These are phyloP conservation scores for Seladonia tumulorum DNA, from an alignment of 2,888 invertebrate species.

Conservation along the genomic window DNA sequence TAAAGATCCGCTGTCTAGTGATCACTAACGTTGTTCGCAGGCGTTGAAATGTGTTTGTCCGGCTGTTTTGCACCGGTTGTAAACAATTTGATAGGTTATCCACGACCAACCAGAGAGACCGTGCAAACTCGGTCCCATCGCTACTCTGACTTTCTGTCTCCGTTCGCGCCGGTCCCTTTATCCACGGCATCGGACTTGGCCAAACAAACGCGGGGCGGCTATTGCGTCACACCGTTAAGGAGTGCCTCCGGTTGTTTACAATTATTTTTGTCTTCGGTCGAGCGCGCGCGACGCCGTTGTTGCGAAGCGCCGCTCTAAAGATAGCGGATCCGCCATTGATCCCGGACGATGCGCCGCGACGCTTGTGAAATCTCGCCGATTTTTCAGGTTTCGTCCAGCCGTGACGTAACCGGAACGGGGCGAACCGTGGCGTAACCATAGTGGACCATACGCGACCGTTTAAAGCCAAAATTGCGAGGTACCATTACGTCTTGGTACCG, in stretches of 20 bases:
- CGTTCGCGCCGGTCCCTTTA: constrained; percentile 16
- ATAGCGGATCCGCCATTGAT: constrained; percentile 35
- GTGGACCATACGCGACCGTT: background rate
- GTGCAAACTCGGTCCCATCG: constrained; percentile 7
- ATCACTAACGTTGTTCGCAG: no score
- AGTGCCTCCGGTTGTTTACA: constrained; percentile 53
- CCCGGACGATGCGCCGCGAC: background rate
- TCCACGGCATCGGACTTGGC: constrained; percentile 32
- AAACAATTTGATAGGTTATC: background rate
- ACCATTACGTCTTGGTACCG: no score
- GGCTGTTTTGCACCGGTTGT: background rate
- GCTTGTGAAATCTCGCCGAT: constrained; percentile 16
- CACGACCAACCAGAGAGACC: background rate
- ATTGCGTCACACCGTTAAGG: constrained; percentile 52
- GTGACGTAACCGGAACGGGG: background rate
- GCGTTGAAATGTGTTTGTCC: background rate
- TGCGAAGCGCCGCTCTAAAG: constrained; percentile 27
- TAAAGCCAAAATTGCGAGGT: no score
- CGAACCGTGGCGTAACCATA: background rate
- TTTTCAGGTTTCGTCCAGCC: background rate
- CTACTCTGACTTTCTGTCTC: background rate
- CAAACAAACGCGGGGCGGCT: constrained; percentile 33
- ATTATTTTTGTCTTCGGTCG: constrained; percentile 44
- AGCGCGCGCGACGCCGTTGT: constrained; percentile 6
- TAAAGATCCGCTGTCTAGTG: no score